Evolutionary conservation across 2,888 invertebrate species (phyloP), one percentile per base, ranked within the genome.

Genomic region (Morpho deidamia): DNA sequence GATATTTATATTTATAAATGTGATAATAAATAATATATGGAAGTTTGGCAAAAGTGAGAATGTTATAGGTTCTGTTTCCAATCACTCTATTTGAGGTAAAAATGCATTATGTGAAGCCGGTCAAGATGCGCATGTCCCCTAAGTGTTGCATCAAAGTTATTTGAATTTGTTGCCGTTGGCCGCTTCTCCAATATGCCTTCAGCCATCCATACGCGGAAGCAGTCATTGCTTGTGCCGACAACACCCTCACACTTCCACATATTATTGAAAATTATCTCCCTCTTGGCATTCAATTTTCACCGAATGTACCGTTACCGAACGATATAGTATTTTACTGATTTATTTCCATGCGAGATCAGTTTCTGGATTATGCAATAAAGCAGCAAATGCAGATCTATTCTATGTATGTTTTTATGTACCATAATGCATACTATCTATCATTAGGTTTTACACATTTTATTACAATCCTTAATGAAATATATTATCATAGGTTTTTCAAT

Each of bases 1-100:
- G 80, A 79, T 84, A 78, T 85, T 85, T 85, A 84, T 85, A 83
- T 84, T 81, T 83, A 79, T 85, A 78, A 83, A 78, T 85, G 83
- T 86, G 84, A 86, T 87, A 78, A 81, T 82, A 85, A 78, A 81
- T 82, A 85, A 87, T 87, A 85, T 87, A 85, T 86, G 85, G 84
- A 87, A 87, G 85, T 86, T 83, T 81, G 81, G 77, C 82, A 83
- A 83, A 73, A 68, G 64, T 71, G 67, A 69, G 79, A 76, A 78
- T 79, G 78, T 81, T 64, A 71, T 70, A 73, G 76, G 75, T 84
- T 83, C 74, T 39, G 73, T 66, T 74, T 77, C 74, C 72, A 69
- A 52, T 51, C 45, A 59, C 37, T 56, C 52, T 35, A 55, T 50
- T 50, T 53, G 61, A 75, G 59, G 52, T 41, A 58, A 59, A 52